Conservation (phyloP, 2,888 invertebrate species). For the Dryobota labecula region DNA sequence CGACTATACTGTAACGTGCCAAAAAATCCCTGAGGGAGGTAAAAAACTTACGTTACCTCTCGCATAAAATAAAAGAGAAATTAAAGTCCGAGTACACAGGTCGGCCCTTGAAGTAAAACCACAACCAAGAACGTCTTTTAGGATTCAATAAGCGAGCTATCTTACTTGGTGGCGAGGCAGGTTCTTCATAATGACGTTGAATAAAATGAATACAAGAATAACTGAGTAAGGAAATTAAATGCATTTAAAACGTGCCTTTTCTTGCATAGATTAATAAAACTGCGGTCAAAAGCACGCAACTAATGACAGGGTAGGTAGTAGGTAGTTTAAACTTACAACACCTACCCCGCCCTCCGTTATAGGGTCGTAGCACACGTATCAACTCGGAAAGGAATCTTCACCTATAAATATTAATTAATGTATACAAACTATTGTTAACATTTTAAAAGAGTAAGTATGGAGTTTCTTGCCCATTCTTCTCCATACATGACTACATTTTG, state of each 20-base stretch:
- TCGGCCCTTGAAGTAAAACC: neutral
- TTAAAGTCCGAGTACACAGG: neutral
- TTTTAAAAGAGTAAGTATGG: too few relatives aligned
- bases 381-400: too few relatives aligned
- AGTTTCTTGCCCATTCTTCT: too few relatives aligned
- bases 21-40: neutral
- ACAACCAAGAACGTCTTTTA: neutral
- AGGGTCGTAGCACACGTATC: too few relatives aligned
- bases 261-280: too few relatives aligned
- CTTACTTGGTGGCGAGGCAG: too few relatives aligned
- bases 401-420: too few relatives aligned
- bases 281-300: neutral
- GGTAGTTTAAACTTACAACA: neutral
- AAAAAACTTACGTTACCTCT: neutral
- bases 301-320: neutral
- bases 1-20: neutral
- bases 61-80: neutral
- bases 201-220: neutral
- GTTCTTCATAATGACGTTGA: neutral
- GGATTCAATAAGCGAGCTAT: neutral
- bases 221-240: neutral
- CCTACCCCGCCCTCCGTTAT: neutral
- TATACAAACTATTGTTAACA: too few relatives aligned
- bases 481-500: too few relatives aligned
- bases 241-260: neutral